These are phyloP conservation scores for Pelmatolapia mariae DNA, from an alignment of 2,113 vertebrate species.

Conservation along the genomic window DNA sequence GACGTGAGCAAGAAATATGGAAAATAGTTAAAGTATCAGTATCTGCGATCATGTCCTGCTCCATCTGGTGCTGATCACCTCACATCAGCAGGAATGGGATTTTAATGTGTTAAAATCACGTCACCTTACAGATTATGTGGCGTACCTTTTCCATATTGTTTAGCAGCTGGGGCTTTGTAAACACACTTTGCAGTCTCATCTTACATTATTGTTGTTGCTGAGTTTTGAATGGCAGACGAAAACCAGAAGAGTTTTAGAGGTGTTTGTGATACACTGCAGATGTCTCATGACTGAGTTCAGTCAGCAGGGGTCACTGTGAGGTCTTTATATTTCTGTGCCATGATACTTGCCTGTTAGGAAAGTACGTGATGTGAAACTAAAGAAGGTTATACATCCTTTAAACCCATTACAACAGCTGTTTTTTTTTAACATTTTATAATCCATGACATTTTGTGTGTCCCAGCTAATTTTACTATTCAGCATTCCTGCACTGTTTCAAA, in stretches of 20 bases:
- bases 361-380: background rate
- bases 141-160: background rate
- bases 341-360: background rate
- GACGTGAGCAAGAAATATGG: background rate
- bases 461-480: background rate
- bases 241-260: background rate
- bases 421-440: background rate
- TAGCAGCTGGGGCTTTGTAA: background rate
- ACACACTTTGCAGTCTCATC: background rate
- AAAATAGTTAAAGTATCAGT: background rate
- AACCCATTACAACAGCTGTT: background rate
- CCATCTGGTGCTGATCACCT: background rate
- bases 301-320: slow-evolving; percentile 19
- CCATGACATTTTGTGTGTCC: background rate
- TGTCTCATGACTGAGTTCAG: background rate
- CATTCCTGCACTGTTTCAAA: background rate
- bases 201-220: background rate
- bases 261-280: background rate
- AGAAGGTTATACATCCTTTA: background rate
- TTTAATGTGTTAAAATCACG: background rate
- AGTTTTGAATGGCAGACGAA: background rate
- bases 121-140: background rate
- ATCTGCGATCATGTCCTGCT: background rate
- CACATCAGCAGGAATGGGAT: background rate
- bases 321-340: background rate